Percentiles rank a stretch among this genome's conserved stretches.
phyloP scores from a whole-genome alignment of 2,888 invertebrate species.

The Choreutis nemorana region DNA sequence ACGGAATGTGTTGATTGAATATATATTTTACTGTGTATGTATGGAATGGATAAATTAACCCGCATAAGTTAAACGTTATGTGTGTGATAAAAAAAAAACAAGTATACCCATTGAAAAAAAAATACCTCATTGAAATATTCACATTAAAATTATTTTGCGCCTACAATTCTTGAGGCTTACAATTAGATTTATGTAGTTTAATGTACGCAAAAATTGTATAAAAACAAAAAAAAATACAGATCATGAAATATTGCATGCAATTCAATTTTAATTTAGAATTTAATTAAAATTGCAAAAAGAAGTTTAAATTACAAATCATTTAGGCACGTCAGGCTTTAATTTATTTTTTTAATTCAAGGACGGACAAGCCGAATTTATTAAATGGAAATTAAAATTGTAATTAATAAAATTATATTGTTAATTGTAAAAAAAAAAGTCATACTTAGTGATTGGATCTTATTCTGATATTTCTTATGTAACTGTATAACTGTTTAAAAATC shows the following conservation, averaged over 20 bases:
- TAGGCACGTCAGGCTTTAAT: conserved; percentile 58
- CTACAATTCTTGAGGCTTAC: too few species aligned
- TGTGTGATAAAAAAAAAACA: conserved; percentile 12
- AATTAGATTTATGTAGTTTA: too few species aligned
- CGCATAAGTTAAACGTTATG: too few species aligned
- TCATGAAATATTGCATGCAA: neutral
- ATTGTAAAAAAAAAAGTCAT: too few species aligned
- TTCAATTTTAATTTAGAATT: conserved; percentile 10
- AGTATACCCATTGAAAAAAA: conserved; percentile 14
- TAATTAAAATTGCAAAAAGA: conserved; percentile 28
- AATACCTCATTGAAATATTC: conserved; percentile 5
- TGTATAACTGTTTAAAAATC: too few species aligned
- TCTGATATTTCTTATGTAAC: too few species aligned
- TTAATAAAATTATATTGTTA: too few species aligned
- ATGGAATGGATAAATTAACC: too few species aligned
- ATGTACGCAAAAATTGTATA: neutral
- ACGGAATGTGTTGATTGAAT: too few species aligned
- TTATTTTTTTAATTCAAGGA: conserved; percentile 40
- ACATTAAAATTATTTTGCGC: conserved; percentile 1
- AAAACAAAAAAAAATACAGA: neutral
- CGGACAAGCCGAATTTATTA: conserved; percentile 59
- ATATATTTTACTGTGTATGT: too few species aligned
- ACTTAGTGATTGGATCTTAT: too few species aligned
- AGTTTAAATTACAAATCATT: conserved; percentile 29
- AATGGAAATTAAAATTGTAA: too few species aligned